Evolutionary conservation across 30 jellyfish, hydroid and myxozoan genomes (phyloP).

Genomic region (Sanderia malayensis): DNA sequence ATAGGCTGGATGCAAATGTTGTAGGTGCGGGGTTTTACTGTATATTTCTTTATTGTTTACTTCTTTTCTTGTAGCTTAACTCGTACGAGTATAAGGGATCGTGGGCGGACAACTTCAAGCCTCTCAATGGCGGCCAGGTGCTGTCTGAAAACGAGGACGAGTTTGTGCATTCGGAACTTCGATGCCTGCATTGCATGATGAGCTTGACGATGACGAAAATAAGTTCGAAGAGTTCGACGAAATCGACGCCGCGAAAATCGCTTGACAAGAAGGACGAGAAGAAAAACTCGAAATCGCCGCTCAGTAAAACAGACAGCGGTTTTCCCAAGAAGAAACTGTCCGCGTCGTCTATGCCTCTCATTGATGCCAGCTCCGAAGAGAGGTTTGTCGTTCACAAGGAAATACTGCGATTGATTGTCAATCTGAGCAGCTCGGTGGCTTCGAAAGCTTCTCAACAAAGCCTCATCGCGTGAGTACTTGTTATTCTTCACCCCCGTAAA

Average conservation of each 20-base stretch:
- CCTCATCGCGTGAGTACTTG: conserved; percentile 67
- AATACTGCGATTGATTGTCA: conserved; percentile 68
- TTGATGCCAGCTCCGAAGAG: conserved; percentile 46
- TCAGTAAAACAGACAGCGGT: conserved; percentile 19
- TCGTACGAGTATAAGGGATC: conserved; percentile 77
- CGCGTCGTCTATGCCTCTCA: conserved; percentile 44
- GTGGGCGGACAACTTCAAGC: conserved; percentile 79
- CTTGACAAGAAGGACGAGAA: conserved; percentile 41
- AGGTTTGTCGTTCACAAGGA: conserved; percentile 69
- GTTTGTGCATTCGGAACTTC: conserved; percentile 33
- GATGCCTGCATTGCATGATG: conserved; percentile 37
- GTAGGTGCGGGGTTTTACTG: too few species aligned
- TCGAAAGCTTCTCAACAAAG: conserved; percentile 96
- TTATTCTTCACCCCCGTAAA: too few species aligned
- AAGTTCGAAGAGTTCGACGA: conserved; percentile 26
- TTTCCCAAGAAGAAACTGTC: conserved; percentile 47
- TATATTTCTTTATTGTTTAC: too few species aligned
- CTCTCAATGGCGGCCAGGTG: conserved; percentile 5
- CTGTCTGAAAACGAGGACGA: conserved; percentile 25
- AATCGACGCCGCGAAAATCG: conserved; percentile 34
- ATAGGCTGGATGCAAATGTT: too few species aligned
- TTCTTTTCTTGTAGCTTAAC: conserved; percentile 33
- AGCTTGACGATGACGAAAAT: conserved; percentile 20
- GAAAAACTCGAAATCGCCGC: conserved; percentile 33
- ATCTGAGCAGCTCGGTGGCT: conserved; percentile 96